Conservation (phyloP, 2,113 vertebrate species). For the Nesospiza acunhae region DNA sequence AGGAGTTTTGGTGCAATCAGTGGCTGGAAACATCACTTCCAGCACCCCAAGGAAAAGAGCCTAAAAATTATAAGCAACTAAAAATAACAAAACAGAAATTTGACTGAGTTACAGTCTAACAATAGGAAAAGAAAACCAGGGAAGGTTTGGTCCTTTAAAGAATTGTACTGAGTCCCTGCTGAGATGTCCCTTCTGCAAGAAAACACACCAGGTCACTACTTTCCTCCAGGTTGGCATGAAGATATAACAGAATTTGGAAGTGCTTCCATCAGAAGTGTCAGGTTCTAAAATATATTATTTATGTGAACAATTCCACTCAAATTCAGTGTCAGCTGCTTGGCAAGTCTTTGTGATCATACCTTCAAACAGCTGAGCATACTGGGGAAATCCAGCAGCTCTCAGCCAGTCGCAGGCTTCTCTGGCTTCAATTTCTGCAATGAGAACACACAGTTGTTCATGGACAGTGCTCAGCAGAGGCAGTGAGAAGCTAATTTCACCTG, state of each 20-base stretch:
- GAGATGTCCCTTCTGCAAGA: background rate
- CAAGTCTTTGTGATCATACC: slow-evolving; percentile 70
- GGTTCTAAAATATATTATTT: background rate
- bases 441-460: slow-evolving; percentile 19
- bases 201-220: background rate
- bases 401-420: slow-evolving; percentile 92
- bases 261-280: background rate
- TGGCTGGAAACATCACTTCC: background rate
- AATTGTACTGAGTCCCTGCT: background rate
- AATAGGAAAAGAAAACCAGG: background rate
- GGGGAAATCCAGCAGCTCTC: slow-evolving; percentile 87
- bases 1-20: background rate
- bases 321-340: background rate
- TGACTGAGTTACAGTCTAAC: background rate
- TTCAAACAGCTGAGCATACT: slow-evolving; percentile 90
- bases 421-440: slow-evolving; percentile 86
- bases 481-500: background rate
- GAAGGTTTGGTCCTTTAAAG: background rate
- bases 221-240: background rate
- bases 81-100: background rate
- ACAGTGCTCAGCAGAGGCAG: background rate
- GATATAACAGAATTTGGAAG: background rate
- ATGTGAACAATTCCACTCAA: background rate
- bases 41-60: background rate
- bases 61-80: background rate